These are phyloP conservation scores for Clarias platycephalus DNA, from an alignment of 2,797 vertebrate genomes.

Conservation along the genomic window DNA sequence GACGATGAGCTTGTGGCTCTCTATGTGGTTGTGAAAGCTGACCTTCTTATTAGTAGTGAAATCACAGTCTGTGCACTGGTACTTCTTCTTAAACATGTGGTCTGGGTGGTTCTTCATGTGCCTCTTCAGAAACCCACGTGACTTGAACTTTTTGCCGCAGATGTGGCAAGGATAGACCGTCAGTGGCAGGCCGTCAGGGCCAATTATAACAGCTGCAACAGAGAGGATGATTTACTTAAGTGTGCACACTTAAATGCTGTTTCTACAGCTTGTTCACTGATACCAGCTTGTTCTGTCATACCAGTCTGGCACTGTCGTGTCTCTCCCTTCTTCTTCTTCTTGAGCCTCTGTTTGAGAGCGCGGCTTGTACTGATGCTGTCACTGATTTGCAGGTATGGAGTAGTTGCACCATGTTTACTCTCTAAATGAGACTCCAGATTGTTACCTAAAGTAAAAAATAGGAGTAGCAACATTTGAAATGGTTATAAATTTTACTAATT, in stretches of 20 bases:
- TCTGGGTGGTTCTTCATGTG: slow-evolving; percentile 92
- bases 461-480: slow-evolving; percentile 14
- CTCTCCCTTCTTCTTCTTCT: slow-evolving; percentile 95
- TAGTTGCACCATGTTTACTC: slow-evolving; percentile 87
- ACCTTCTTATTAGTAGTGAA: slow-evolving; percentile 91
- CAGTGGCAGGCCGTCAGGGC: slow-evolving; percentile 86
- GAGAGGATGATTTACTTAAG: slow-evolving; percentile 58
- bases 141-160: slow-evolving; percentile 90
- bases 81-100: slow-evolving; percentile 88
- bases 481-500: not conserved
- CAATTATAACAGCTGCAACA: slow-evolving; percentile 85
- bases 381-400: slow-evolving; percentile 93
- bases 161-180: slow-evolving; percentile 89
- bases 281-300: slow-evolving; percentile 57
- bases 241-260: slow-evolving; percentile 18
- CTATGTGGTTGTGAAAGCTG: slow-evolving; percentile 91
- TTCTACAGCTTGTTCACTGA: slow-evolving; percentile 17
- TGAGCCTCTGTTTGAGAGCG: slow-evolving; percentile 89
- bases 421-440: slow-evolving; percentile 85
- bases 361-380: slow-evolving; percentile 86
- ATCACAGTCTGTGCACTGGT: slow-evolving; percentile 89
- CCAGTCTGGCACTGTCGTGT: slow-evolving; percentile 95
- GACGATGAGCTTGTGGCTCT: slow-evolving; percentile 96
- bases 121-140: slow-evolving; percentile 86
- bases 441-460: slow-evolving; percentile 77